phyloP scores from a whole-genome alignment of 2,113 vertebrate species.

The Menidia beryllina region DNA sequence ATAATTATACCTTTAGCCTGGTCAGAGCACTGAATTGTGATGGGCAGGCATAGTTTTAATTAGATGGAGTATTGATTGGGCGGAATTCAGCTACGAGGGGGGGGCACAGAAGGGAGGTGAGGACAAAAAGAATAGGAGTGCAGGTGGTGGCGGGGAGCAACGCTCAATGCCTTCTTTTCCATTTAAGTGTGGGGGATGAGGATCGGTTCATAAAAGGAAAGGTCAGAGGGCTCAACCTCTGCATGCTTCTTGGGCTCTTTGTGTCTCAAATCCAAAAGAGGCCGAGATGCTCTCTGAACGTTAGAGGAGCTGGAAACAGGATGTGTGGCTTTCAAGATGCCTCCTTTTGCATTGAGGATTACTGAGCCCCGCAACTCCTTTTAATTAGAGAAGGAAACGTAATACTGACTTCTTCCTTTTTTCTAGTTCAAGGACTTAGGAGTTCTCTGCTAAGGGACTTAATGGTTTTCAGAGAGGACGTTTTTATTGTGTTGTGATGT shows the following conservation, averaged over 20 bases:
- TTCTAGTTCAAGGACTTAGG: neutral
- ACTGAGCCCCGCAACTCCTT: neutral
- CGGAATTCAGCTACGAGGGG: conserved; percentile 69
- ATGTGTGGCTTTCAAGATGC: neutral
- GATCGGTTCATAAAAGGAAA: conserved; percentile 42
- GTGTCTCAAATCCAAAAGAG: conserved; percentile 41
- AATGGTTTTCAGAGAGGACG: neutral
- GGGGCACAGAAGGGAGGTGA: conserved; percentile 41
- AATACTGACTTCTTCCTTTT: neutral
- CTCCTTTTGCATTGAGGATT: neutral
- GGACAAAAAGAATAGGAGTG: conserved; percentile 59
- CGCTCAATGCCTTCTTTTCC: conserved; percentile 61
- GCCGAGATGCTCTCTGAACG: neutral
- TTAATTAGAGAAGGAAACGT: neutral
- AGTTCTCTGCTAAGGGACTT: neutral
- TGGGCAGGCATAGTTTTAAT: neutral
- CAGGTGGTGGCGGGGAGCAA: conserved; percentile 30
- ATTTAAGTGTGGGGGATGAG: conserved; percentile 56
- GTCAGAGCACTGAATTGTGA: conserved; percentile 46
- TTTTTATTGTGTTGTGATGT: neutral
- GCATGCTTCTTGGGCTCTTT: conserved; percentile 63
- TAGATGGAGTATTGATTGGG: conserved; percentile 62
- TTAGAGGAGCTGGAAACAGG: neutral
- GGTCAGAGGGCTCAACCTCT: conserved; percentile 68
- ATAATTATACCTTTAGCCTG: conserved; percentile 35